phyloP scores from a whole-genome alignment of 2,888 invertebrate genomes.

The Pyralis farinalis region DNA sequence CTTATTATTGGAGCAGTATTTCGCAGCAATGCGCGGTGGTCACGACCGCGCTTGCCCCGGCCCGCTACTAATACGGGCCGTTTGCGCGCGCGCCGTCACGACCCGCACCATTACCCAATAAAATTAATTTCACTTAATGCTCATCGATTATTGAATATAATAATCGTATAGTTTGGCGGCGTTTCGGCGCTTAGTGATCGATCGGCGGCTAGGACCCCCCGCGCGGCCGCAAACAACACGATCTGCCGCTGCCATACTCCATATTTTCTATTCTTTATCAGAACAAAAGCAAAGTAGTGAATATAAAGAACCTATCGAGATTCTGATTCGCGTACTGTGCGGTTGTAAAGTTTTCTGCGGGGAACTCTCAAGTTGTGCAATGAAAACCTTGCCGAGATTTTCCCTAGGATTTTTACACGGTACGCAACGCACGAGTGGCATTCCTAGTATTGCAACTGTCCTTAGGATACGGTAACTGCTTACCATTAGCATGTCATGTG shows the following conservation, averaged over 20 bases:
- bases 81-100: slow-evolving; percentile 69
- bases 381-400: too few relatives aligned
- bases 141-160: slow-evolving; percentile 74
- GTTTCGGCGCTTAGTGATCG: slow-evolving; percentile 68
- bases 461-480: too few relatives aligned
- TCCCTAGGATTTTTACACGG: too few relatives aligned
- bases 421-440: too few relatives aligned
- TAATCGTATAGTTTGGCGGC: slow-evolving; percentile 64
- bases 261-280: too few relatives aligned
- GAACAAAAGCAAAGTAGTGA: too few relatives aligned
- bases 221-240: slow-evolving; percentile 54
- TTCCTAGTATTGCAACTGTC: too few relatives aligned
- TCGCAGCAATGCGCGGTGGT: slow-evolving; percentile 40
- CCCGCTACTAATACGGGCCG: slow-evolving; percentile 55
- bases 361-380: too few relatives aligned
- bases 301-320: too few relatives aligned
- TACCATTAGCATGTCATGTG: too few relatives aligned
- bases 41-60: slow-evolving; percentile 31
- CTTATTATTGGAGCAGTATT: slow-evolving; percentile 49
- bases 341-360: too few relatives aligned
- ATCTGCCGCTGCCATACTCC: slow-evolving; percentile 21
- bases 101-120: slow-evolving; percentile 69
- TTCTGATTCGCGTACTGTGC: too few relatives aligned
- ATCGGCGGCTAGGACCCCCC: slow-evolving; percentile 64
- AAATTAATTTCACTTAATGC: slow-evolving; percentile 79